Evolutionary conservation across 2,113 vertebrate genomes (phyloP).

Genomic region (Anthoscopus minutus): DNA sequence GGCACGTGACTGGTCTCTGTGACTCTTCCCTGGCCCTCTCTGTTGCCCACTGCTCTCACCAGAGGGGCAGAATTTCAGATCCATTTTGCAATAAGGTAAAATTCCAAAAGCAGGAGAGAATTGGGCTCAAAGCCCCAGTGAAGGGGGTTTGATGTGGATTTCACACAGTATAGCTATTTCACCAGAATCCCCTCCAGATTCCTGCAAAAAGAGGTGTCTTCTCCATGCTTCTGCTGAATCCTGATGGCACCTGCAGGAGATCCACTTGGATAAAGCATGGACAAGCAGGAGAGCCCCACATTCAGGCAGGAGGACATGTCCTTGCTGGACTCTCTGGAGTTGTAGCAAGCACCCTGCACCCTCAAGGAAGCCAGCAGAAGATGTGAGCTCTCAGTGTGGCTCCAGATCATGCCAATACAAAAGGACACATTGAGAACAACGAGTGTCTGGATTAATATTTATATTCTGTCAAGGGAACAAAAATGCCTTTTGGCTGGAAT

Average conservation of each 20-base stretch:
- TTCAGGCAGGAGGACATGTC: neutral
- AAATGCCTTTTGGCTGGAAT: constrained; percentile 35
- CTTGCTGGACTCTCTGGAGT: neutral
- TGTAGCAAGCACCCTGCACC: neutral
- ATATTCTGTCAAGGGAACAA: neutral
- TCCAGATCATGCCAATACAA: neutral
- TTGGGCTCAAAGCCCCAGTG: accelerated
- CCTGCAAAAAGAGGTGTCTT: neutral
- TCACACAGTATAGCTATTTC: neutral
- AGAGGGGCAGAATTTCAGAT: neutral
- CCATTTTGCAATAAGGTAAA: neutral
- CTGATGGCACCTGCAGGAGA: neutral
- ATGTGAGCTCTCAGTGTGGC: neutral
- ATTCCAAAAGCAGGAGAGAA: neutral
- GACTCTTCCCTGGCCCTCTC: neutral
- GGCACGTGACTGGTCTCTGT: accelerated
- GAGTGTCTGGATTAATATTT: constrained; percentile 28
- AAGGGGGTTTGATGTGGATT: neutral
- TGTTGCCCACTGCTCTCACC: neutral
- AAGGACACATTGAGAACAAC: constrained; percentile 17
- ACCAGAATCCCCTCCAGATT: neutral
- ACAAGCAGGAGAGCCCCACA: neutral
- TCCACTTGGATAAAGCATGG: accelerated
- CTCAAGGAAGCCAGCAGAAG: neutral
- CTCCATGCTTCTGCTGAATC: neutral